Conservation (phyloP, 2,888 invertebrate species). For the Epinotia brunnichana region DNA sequence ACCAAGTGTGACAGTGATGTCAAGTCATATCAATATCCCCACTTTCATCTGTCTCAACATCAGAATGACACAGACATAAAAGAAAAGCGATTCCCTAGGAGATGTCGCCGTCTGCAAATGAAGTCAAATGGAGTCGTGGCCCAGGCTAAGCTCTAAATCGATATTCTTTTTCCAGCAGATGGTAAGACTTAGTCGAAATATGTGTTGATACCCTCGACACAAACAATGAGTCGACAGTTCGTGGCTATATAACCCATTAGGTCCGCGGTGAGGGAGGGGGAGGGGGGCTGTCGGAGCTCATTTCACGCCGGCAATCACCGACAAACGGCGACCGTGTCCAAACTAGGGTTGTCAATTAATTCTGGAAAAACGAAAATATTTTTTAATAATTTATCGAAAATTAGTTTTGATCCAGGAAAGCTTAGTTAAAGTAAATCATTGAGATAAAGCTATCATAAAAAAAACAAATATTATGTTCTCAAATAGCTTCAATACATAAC, state of each 20-base stretch:
- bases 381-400: too few relatives aligned
- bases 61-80: neutral
- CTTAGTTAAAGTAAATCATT: too few relatives aligned
- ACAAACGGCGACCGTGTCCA: constrained; percentile 48
- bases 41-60: neutral
- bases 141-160: neutral
- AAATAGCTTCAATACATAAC: too few relatives aligned
- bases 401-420: too few relatives aligned
- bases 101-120: neutral
- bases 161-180: constrained; percentile 4
- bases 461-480: too few relatives aligned
- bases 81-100: neutral
- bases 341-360: constrained; percentile 49
- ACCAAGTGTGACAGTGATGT: neutral
- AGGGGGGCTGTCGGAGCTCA: constrained; percentile 48
- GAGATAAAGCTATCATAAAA: too few relatives aligned
- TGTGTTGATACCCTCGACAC: constrained; percentile 26
- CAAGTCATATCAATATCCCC: neutral
- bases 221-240: constrained; percentile 44
- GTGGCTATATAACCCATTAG: constrained; percentile 41
- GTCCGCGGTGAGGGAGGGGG: constrained; percentile 34
- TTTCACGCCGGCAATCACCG: constrained; percentile 53
- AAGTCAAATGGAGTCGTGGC: neutral
- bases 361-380: neutral
- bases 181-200: neutral